phyloP scores from a whole-genome alignment of 1,140 invertebrate species.

The Tetramorium alpestre region DNA sequence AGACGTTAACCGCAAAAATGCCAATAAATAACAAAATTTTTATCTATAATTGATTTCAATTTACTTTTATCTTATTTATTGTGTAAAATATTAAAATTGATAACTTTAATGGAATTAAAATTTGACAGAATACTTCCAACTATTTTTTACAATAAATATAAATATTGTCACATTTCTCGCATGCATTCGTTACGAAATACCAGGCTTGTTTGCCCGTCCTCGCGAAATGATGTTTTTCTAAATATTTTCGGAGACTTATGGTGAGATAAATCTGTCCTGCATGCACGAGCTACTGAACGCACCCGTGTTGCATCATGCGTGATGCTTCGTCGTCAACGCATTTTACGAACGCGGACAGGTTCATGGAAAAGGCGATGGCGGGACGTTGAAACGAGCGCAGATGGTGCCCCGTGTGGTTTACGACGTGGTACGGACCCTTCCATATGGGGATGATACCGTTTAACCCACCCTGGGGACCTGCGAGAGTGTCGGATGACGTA shows the following conservation, averaged over 20 bases:
- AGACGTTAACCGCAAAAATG: neutral
- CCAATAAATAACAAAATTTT: neutral
- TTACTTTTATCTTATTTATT: neutral
- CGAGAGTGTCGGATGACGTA: conserved; percentile 72
- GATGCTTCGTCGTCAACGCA: conserved; percentile 36
- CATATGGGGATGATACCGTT: conserved; percentile 77
- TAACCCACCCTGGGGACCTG: conserved; percentile 69
- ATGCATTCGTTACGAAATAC: neutral
- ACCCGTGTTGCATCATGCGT: conserved; percentile 38
- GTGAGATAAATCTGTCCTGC: conserved; percentile 48
- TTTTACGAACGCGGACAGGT: conserved; percentile 63
- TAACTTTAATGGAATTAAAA: neutral
- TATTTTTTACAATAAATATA: neutral
- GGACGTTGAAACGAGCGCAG: conserved; percentile 73
- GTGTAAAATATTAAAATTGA: neutral
- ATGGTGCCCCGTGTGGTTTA: conserved; percentile 77
- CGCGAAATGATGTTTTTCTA: neutral
- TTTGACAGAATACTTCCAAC: neutral
- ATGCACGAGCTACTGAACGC: conserved; percentile 25
- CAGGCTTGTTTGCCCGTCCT: neutral
- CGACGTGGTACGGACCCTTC: conserved; percentile 64
- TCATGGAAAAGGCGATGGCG: conserved; percentile 67
- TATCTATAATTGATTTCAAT: neutral
- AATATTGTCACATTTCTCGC: neutral
- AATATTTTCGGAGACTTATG: neutral